Evolutionary conservation across 2,888 invertebrate genomes (phyloP).

Genomic region (Drosophila robusta): DNA sequence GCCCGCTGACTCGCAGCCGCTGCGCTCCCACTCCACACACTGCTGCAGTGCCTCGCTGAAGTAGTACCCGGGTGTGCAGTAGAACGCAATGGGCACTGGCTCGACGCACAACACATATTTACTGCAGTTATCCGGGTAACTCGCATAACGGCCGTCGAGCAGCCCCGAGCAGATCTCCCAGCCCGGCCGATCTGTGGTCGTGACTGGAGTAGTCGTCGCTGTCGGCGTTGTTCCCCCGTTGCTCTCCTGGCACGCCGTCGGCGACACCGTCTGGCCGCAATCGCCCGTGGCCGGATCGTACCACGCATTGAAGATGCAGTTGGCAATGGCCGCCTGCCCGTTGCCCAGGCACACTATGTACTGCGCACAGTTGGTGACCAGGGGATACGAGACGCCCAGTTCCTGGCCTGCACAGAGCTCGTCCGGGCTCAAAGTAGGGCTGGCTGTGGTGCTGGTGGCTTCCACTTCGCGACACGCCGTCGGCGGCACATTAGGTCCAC

Average conservation of each 20-base stretch:
- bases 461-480: conserved; percentile 52
- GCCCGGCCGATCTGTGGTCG: conserved; percentile 13
- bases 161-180: conserved; percentile 50
- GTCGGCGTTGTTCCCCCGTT: not conserved
- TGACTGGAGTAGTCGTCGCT: not conserved
- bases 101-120: conserved; percentile 68
- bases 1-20: conserved; percentile 81
- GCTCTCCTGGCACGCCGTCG: conserved; percentile 51
- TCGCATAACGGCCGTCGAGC: conserved; percentile 49
- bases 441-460: conserved; percentile 29
- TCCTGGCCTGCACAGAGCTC: conserved; percentile 48
- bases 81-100: conserved; percentile 85
- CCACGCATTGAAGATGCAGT: conserved; percentile 65
- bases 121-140: conserved; percentile 73
- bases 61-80: conserved; percentile 86
- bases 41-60: conserved; percentile 70
- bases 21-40: conserved; percentile 69
- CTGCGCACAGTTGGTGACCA: conserved; percentile 53
- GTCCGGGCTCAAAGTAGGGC: conserved; percentile 19
- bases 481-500: conserved; percentile 61
- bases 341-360: conserved; percentile 66
- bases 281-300: conserved; percentile 63
- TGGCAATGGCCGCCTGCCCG: conserved; percentile 38
- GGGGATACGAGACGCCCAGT: conserved; percentile 49
- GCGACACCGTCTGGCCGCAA: conserved; percentile 66